These are phyloP conservation scores for Adelges cooleyi DNA, from an alignment of 1,140 invertebrate species.

Conservation along the genomic window DNA sequence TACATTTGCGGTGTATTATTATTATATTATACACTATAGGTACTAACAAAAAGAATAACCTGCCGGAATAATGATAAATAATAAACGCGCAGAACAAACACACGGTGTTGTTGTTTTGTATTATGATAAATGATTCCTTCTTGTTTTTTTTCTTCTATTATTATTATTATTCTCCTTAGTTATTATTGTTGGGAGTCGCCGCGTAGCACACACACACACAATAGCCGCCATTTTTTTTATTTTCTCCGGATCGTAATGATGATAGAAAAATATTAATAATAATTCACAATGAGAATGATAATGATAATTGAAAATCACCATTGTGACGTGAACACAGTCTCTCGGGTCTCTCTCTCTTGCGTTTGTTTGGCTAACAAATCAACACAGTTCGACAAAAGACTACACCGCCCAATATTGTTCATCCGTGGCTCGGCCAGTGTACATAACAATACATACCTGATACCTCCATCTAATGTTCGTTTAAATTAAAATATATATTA, in stretches of 20 bases:
- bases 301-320: conserved; percentile 9
- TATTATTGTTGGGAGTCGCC: not conserved
- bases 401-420: no score
- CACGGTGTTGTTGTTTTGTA: no score
- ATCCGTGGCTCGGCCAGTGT: no score
- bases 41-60: conserved; percentile 7
- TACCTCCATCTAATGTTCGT: no score
- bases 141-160: not conserved
- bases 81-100: conserved; percentile 19
- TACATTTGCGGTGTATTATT: not conserved
- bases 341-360: no score
- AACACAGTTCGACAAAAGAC: no score
- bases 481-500: no score
- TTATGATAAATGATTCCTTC: conserved; percentile 26
- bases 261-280: not conserved
- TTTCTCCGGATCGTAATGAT: not conserved
- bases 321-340: no score
- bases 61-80: conserved; percentile 13
- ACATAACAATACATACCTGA: no score
- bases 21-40: not conserved
- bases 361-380: no score
- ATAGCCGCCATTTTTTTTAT: conserved; percentile 4
- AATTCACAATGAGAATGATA: no score
- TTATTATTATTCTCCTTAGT: not conserved
- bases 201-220: not conserved